Base-by-base conservation (phyloP, 1,140 invertebrate species). In the Zaprionus africanus region DNA sequence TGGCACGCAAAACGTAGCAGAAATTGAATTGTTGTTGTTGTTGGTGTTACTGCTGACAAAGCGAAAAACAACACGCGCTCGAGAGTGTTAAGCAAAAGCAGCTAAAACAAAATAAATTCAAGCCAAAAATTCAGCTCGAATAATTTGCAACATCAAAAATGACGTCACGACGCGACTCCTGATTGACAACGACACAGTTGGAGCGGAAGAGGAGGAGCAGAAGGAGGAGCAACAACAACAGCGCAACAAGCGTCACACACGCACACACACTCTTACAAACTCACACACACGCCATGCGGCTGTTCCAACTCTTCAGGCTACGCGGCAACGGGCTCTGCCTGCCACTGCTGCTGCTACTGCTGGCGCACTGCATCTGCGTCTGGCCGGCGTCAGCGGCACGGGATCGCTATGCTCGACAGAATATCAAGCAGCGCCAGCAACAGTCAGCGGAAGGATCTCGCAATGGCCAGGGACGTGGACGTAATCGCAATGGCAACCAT, bases 1-100 rank as follows among this genome's bases (percentile, higher is more conserved):
- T 63, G 84, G 83, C 84, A 87, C 81, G 81, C 80, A 76, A 83
- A 88, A 79, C 80, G 34, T 62, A 74, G 81, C 81, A 76, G 51
- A 73, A 70, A 51, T 38, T 13, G 19, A 46, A 9, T 36, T 36
- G 31, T 28, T 12, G 24, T 51, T 17, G 12, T 53, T 51, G 24
- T 22, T 22, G 22, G 22, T 22, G 22, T 22, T n/a, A n/a, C 13
- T 15, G 74, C 74, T 72, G 69, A 76, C 57, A 66, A 76, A 54
- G 62, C 68, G 57, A 62, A 71, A 76, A 71, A 59, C 28, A 71
- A 71, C 73, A 76, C 69, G 69, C 74, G 36, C 67, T 31, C 24
- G 22, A 22, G 22, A 22, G 22, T 22, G 22, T 22, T 22, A 22
- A 22, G 22, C 22, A 22, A 22, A 22, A 22, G 22, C 2, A 22